These are phyloP conservation scores for Chloropsis cyanopogon DNA, from an alignment of 2,113 vertebrate species.

Conservation along the genomic window DNA sequence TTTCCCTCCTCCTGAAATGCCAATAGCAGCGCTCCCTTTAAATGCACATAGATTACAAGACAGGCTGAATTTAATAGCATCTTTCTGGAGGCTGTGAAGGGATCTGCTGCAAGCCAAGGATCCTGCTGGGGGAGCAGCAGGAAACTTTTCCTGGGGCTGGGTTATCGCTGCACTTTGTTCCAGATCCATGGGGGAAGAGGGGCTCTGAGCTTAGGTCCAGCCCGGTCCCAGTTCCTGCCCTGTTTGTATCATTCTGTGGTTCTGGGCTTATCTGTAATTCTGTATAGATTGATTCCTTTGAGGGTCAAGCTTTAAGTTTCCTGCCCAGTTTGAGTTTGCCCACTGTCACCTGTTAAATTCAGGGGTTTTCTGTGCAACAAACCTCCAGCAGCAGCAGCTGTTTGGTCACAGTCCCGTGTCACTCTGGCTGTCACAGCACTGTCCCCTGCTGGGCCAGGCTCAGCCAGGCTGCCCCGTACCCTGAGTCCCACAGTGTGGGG, in stretches of 20 bases:
- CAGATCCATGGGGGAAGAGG: not conserved
- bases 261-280: not conserved
- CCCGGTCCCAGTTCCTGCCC: not conserved
- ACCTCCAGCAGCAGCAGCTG: not conserved
- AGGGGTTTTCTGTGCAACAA: not conserved
- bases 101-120: not conserved
- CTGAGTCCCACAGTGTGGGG: not conserved
- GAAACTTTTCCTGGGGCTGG: not conserved
- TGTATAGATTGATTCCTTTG: not conserved
- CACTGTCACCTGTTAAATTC: constrained; percentile 58
- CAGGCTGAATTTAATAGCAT: not conserved
- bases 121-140: not conserved
- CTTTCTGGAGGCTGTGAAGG: not conserved
- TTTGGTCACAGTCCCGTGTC: not conserved
- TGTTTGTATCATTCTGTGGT: not conserved
- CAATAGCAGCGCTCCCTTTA: not conserved
- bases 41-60: not conserved
- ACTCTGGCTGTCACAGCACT: not conserved
- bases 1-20: not conserved
- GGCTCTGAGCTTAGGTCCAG: not conserved
- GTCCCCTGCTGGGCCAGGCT: not conserved
- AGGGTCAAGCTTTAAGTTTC: not conserved
- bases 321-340: constrained; percentile 20
- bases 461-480: fast-evolving
- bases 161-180: not conserved